Base-by-base conservation (phyloP, 2,888 invertebrate species). In the Hypselothyrea guttata region DNA sequence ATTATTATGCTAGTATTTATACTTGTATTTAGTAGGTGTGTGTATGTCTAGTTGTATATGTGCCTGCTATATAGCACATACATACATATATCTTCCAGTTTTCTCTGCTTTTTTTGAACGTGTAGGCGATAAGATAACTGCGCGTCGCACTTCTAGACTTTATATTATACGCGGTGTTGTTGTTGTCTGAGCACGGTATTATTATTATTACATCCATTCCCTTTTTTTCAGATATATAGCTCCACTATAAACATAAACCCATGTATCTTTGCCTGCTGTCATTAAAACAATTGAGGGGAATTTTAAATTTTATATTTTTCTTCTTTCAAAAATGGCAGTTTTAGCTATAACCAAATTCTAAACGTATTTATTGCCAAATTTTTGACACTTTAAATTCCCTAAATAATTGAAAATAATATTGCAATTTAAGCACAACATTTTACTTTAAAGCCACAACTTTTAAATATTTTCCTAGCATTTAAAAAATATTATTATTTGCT, bases 41-140 rank as follows among this genome's bases (percentile, higher is more conserved):
- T 12, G 70, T 68, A 42, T 35, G 27, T 31, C 34, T 42, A 18
- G 12, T 13, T 13, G n/a, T 41, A 8, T 31, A 5, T 22, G 5
- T 22, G 22, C 3, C 2, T 22, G 22, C 3, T 22, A 4, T 5
- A 5, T 22, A 5, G 22, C 5, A 22, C 22, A 22, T 2, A 22
- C 22, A 2, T 22, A 22, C 22, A 22, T 22, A 22, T 22, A 51
- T 31, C n/a, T 51, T 22, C 49, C 13, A 51, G 30, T 51, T 22
- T 18, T 22, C 9, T 4, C 7, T 31, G 9, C 11, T 9, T 4
- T 37, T 4, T 60, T 60, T 59, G 73, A 84, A 84, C 70, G 82
- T 81, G 60, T 76, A 58, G 42, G 16, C 47, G 76, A 76, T 76
- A 84, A 76, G 76, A 76, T 76, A 84, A 40, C 22, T 34, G 18